These are phyloP conservation scores for Pandemis heparana DNA, from an alignment of 2,888 invertebrate species.

Conservation along the genomic window DNA sequence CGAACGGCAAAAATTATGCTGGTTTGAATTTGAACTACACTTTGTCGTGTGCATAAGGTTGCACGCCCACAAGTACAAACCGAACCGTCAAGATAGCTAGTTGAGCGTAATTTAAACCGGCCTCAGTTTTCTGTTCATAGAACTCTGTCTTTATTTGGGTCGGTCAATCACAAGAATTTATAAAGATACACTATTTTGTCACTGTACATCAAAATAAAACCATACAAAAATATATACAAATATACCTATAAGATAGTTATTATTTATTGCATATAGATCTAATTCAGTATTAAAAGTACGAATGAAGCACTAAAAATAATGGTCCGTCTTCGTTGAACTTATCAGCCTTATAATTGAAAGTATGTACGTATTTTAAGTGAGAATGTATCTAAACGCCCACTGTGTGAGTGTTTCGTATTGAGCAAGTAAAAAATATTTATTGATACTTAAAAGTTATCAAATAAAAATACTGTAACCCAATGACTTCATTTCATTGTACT, in stretches of 20 bases:
- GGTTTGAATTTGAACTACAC: no score
- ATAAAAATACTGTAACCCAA: background rate
- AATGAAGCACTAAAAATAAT: constrained; percentile 3
- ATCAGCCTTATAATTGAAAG: background rate
- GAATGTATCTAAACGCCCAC: background rate
- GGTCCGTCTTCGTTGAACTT: background rate
- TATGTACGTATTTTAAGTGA: background rate
- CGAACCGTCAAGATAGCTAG: no score
- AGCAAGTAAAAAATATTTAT: background rate
- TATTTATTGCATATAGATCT: background rate
- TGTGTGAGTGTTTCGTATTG: background rate
- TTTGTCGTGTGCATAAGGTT: no score
- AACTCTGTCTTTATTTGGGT: no score
- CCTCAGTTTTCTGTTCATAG: no score
- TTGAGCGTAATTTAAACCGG: no score
- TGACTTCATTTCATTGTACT: background rate
- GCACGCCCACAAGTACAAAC: no score
- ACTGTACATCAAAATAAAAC: background rate
- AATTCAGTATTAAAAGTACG: background rate
- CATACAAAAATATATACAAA: background rate
- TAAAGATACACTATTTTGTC: background rate
- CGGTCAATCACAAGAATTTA: no score
- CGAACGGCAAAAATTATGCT: no score
- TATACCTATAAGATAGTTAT: background rate
- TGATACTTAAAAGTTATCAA: background rate